Percentiles rank a stretch among this genome's conserved stretches.
Evolutionary conservation across 2,888 invertebrate species (phyloP).

Genomic region (Zygaena filipendulae): DNA sequence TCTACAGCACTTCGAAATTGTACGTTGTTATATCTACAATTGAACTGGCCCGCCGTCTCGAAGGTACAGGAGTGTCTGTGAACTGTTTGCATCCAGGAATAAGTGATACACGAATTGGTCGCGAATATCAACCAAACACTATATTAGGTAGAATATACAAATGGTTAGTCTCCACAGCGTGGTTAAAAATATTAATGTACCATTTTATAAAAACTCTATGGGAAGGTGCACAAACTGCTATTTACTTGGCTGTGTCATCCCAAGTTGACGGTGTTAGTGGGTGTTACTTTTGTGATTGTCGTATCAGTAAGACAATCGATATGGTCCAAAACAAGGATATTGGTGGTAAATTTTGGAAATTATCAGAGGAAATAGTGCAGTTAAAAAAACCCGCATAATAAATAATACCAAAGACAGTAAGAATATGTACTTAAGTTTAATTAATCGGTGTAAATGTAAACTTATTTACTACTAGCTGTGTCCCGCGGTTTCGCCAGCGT

Average conservation of each 20-base stretch:
- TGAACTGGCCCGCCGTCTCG: constrained; percentile 75
- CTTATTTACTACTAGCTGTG: too few species aligned
- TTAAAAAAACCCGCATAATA: too few species aligned
- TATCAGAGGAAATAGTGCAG: too few species aligned
- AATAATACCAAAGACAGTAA: too few species aligned
- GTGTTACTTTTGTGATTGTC: constrained; percentile 70
- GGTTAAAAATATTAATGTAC: neutral
- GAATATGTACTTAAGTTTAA: too few species aligned
- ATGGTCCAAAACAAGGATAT: too few species aligned
- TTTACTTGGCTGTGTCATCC: constrained; percentile 65
- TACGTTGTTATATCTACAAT: constrained; percentile 71
- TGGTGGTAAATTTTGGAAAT: too few species aligned
- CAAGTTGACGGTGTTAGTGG: constrained; percentile 68
- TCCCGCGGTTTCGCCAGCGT: too few species aligned
- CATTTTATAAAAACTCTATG: constrained; percentile 17
- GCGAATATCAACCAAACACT: constrained; percentile 29
- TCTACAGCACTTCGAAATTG: constrained; percentile 54
- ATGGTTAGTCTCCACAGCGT: constrained; percentile 25
- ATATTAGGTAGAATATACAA: too few species aligned
- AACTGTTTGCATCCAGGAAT: constrained; percentile 88
- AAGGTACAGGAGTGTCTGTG: constrained; percentile 76
- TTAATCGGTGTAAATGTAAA: too few species aligned
- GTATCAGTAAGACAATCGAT: too few species aligned
- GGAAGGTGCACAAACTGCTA: constrained; percentile 58
- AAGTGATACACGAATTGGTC: constrained; percentile 71